Base-by-base conservation (phyloP, 2,888 invertebrate genomes). In the Nowickia ferox region DNA sequence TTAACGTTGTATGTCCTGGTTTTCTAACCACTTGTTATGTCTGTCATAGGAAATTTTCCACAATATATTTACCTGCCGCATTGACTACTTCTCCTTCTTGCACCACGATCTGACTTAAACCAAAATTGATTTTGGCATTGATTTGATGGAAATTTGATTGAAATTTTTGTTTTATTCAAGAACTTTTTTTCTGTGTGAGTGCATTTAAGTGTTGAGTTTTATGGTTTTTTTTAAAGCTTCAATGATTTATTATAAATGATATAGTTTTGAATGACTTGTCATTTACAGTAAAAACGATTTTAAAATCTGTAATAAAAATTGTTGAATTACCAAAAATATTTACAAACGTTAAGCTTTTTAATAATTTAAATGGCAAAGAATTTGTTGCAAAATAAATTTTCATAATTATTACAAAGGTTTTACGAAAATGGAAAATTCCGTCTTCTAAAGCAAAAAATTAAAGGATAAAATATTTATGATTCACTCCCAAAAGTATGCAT, bases 131-230 rank as follows among this genome's bases (percentile, higher is more conserved):
- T 88, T 83, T 81, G 87, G 63, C 88, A 84, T 88, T 87, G 87
- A 88, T 87, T 88, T 88, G 87, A 88, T 88, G 84, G 86, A 87
- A 87, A 88, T 87, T 88, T 87, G 84, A 87, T 88, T 87, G 87
- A 88, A 87, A 85, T 87, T 87, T 81, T 84, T 86, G 55, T 76
- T 81, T 63, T 79, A 57, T 80, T 72, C 13, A 65, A 65, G 22
- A 65, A 65, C 0, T 69, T 51, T 78, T 72, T 38, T 42, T 30
- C 4, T 30, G 30, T 6, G 11, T 66, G 53, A 30, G 76, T 46
- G 15, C 22, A 53, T 46, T n/a, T 30, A 66, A 59, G 53, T 78
- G 65, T 76, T 72, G 68, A 57, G n/a, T 69, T 75, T 13, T 40
- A 30, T 78, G n/a, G 3, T 57, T 51, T 77, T 15, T 40, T 65